Percentiles rank a stretch among this genome's conserved stretches.
These are phyloP conservation scores for Pavo muticus DNA, from an alignment of 2,113 vertebrate genomes.

Conservation along the genomic window DNA sequence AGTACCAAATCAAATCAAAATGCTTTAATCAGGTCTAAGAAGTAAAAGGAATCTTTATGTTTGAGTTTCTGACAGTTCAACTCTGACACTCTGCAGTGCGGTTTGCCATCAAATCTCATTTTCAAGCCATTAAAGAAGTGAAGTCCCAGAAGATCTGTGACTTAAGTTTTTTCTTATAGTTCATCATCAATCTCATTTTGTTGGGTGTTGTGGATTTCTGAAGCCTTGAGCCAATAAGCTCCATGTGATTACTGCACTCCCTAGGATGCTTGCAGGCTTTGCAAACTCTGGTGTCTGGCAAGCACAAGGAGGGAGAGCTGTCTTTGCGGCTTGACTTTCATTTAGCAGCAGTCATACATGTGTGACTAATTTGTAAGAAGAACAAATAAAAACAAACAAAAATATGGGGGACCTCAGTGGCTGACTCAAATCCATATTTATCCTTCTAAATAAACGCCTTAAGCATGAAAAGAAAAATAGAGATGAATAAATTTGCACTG, in stretches of 20 bases:
- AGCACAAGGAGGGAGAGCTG: background rate
- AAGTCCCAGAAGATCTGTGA: background rate
- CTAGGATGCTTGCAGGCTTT: background rate
- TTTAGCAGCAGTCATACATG: background rate
- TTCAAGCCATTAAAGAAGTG: background rate
- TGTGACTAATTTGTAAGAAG: background rate
- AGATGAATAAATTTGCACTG: background rate
- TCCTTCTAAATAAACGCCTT: background rate
- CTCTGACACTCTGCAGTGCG: accelerated
- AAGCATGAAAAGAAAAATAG: background rate
- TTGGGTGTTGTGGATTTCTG: background rate
- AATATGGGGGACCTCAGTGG: background rate
- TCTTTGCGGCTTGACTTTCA: background rate
- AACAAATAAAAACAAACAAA: background rate
- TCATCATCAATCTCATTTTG: background rate
- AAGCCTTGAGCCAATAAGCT: background rate
- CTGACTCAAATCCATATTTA: background rate
- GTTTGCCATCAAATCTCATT: background rate
- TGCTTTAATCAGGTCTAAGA: background rate
- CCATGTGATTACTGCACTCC: background rate
- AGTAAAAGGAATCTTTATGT: background rate
- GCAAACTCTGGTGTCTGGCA: background rate
- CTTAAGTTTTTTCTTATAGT: background rate
- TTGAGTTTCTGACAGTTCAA: background rate
- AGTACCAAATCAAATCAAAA: background rate